Conservation (phyloP, 1,140 invertebrate species). For the Drosophila grimshawi region DNA sequence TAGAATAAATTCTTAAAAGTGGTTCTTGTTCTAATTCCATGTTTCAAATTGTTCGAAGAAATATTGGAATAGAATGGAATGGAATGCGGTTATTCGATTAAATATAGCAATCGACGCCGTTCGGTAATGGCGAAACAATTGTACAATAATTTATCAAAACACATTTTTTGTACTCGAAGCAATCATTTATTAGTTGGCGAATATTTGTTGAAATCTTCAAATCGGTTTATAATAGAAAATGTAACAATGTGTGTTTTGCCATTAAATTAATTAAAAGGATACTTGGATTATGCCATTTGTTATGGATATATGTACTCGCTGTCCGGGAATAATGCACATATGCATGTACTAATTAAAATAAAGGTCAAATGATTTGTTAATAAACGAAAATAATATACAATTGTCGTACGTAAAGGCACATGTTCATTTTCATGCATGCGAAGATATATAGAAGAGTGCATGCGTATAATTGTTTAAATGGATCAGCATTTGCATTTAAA, state of each 20-base stretch:
- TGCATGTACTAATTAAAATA: neutral
- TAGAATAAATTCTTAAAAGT: no score
- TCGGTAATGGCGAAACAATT: constrained; percentile 3
- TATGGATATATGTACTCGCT: neutral
- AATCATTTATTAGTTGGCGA: neutral
- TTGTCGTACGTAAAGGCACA: neutral
- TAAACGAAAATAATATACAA: neutral
- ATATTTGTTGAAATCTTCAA: neutral
- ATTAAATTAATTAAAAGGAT: neutral
- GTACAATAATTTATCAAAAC: neutral
- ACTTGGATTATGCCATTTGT: neutral
- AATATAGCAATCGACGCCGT: neutral
- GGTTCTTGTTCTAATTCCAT: neutral
- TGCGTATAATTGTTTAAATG: constrained; percentile 9
- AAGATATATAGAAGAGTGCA: neutral
- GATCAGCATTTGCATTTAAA: constrained; percentile 14
- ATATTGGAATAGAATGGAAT: neutral
- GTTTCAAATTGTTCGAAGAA: neutral
- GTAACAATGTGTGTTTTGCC: neutral
- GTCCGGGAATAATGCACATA: constrained; percentile 1
- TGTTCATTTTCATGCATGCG: neutral
- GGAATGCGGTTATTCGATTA: neutral
- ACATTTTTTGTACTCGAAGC: neutral
- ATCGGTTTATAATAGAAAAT: neutral
- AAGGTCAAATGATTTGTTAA: neutral